A percentile compares a stretch with the other conserved stretches of the same genome.
phyloP scores from a whole-genome alignment of 1,140 invertebrate genomes.

The Scaptomyza graminum region DNA sequence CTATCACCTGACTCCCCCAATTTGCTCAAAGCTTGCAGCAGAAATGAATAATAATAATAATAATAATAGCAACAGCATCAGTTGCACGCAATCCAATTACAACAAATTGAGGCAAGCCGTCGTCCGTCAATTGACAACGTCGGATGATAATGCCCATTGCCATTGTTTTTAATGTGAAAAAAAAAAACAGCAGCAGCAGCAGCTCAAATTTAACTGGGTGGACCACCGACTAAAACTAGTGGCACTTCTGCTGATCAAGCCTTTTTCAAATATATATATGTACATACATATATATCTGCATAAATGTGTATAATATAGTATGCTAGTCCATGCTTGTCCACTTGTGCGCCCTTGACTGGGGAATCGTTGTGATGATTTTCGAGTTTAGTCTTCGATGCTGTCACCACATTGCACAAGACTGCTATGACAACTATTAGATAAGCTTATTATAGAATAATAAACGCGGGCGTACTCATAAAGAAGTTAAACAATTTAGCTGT shows the following conservation, averaged over 20 bases:
- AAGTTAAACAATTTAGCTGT: conserved; percentile 73
- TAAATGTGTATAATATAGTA: no score
- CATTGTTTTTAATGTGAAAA: conserved; percentile 27
- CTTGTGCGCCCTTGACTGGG: conserved; percentile 21
- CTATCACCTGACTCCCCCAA: conserved; percentile 21
- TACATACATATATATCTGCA: background rate
- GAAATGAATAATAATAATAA: conserved; percentile 4
- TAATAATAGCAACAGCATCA: no score
- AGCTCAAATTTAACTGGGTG: background rate
- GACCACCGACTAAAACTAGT: background rate
- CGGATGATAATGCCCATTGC: conserved; percentile 32
- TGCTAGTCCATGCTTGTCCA: background rate
- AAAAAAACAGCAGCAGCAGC: background rate
- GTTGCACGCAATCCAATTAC: conserved; percentile 54
- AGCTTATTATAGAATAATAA: conserved; percentile 73
- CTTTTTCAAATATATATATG: background rate
- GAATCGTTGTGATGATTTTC: background rate
- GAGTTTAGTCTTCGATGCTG: conserved; percentile 10
- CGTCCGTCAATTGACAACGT: conserved; percentile 31
- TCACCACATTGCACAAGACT: conserved; percentile 57
- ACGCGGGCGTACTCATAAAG: conserved; percentile 65
- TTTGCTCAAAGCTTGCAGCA: conserved; percentile 1
- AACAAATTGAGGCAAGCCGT: conserved; percentile 36
- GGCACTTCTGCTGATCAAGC: conserved; percentile 4
- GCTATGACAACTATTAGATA: conserved; percentile 68